phyloP scores from a whole-genome alignment of 2,113 vertebrate species.

The Brienomyrus brachyistius region DNA sequence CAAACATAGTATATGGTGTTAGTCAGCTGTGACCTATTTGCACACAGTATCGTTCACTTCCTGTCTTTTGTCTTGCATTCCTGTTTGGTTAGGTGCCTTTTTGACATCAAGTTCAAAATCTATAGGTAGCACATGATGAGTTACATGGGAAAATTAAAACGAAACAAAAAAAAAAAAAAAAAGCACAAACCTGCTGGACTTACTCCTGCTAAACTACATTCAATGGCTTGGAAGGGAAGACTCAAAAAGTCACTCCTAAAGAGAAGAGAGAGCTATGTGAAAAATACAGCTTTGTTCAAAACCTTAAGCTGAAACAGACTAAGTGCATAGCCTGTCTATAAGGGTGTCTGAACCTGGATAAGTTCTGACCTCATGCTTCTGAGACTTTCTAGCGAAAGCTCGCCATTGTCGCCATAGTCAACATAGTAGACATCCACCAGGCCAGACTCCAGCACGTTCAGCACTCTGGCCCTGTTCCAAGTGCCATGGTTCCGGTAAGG shows the following conservation, averaged over 20 bases:
- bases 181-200: slow-evolving; percentile 62
- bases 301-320: neutral
- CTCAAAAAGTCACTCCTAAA: slow-evolving; percentile 87
- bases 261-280: slow-evolving; percentile 10
- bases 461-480: slow-evolving; percentile 78
- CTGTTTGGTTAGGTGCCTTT: neutral
- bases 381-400: slow-evolving; percentile 58
- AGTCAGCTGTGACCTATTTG: neutral
- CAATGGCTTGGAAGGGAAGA: slow-evolving; percentile 87
- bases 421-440: slow-evolving; percentile 76
- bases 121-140: neutral
- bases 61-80: neutral
- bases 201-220: slow-evolving; percentile 76
- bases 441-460: slow-evolving; percentile 61
- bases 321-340: neutral
- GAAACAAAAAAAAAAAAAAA: neutral
- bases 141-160: neutral
- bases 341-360: neutral
- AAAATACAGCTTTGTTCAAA: neutral
- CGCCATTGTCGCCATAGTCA: slow-evolving; percentile 81
- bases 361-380: slow-evolving; percentile 67
- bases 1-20: neutral
- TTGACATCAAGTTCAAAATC: neutral
- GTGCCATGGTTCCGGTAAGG: slow-evolving; percentile 50
- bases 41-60: neutral